phyloP scores from a whole-genome alignment of 1,140 invertebrate genomes.

The Caenorhabditis briggsae region DNA sequence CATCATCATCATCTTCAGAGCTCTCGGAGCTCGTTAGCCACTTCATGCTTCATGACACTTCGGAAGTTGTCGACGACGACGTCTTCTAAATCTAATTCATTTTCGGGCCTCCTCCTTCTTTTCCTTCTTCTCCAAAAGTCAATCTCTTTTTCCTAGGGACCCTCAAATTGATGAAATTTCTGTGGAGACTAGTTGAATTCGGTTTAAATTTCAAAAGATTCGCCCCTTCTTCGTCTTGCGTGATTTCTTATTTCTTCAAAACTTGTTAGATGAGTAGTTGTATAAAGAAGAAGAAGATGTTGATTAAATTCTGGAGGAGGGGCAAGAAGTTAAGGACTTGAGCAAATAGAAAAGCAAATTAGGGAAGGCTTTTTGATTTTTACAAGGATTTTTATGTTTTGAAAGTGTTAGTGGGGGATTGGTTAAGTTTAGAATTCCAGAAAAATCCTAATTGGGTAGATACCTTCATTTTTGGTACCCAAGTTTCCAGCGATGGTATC shows the following conservation, averaged over 20 bases:
- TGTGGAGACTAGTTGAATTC: neutral
- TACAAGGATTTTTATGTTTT: neutral
- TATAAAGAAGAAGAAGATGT: slow-evolving; percentile 22
- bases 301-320: slow-evolving; percentile 21
- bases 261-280: slow-evolving; percentile 47
- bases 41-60: neutral
- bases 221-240: neutral
- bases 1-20: neutral
- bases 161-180: slow-evolving; percentile 1
- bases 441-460: too few species aligned
- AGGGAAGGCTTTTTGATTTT: neutral
- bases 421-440: too few species aligned
- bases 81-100: slow-evolving; percentile 52
- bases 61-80: neutral
- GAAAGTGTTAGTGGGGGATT: too few species aligned
- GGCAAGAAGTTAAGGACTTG: neutral
- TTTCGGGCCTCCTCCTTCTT: slow-evolving; percentile 13
- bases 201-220: slow-evolving; percentile 53
- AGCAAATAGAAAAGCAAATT: too few species aligned
- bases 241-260: neutral
- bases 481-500: too few species aligned
- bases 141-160: neutral
- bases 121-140: slow-evolving; percentile 25
- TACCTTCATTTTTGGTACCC: too few species aligned
- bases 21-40: neutral